Evolutionary conservation across 2,797 vertebrate genomes (phyloP).

Genomic region (Hapalemur alaotrensis): DNA sequence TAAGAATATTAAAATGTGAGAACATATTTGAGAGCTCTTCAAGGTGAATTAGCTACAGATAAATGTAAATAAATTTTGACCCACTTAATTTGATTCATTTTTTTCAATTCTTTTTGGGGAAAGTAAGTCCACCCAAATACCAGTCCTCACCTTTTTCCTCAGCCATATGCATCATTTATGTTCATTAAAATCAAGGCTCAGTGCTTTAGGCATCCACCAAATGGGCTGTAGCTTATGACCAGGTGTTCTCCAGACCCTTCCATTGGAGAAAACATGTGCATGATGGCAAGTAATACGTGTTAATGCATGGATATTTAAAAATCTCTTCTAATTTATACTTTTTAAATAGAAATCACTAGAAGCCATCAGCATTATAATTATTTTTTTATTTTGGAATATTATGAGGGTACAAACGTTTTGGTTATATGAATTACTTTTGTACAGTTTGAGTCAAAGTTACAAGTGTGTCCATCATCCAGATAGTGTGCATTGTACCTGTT

Average conservation of each 20-base stretch:
- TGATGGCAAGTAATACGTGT: not conserved
- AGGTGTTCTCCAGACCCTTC: not conserved
- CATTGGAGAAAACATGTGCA: not conserved
- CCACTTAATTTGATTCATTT: not conserved
- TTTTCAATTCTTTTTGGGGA: not conserved
- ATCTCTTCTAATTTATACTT: not conserved
- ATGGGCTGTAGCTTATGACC: not conserved
- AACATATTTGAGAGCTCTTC: not conserved
- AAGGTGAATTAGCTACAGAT: not conserved
- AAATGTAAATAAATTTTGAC: not conserved
- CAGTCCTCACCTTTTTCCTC: not conserved
- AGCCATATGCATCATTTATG: not conserved
- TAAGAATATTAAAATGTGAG: not conserved
- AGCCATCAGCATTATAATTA: not conserved
- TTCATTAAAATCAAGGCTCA: slow-evolving; percentile 6
- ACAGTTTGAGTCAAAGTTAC: no score
- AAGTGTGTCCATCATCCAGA: no score
- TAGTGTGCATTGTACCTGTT: no score
- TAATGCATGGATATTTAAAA: slow-evolving; percentile 33
- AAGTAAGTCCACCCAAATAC: not conserved
- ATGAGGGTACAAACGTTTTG: no score
- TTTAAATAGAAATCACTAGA: slow-evolving; percentile 15
- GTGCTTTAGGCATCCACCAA: not conserved
- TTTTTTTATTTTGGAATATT: no score
- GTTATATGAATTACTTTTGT: no score